Evolutionary conservation across 2,797 vertebrate species (phyloP), one percentile per base, ranked within the genome.

Genomic region (Masticophis lateralis): DNA sequence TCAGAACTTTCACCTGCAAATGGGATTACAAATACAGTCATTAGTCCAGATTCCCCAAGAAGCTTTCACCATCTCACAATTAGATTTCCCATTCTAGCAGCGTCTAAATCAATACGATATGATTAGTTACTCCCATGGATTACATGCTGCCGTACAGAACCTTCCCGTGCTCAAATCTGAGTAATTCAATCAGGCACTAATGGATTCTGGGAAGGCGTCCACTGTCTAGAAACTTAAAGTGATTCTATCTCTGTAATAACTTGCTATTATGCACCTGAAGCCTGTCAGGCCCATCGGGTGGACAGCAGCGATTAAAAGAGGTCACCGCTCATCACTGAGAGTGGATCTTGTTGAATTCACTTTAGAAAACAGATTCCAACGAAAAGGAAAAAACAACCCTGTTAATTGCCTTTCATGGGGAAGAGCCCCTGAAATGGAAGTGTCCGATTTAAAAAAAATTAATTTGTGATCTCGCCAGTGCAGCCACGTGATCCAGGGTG

Each of bases 161-260:
- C 97, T 98, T 97, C 97, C 97, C 97, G 97, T 96, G 92, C 97
- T 96, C 97, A 97, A 97, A 97, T 96, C 97, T 97, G 96, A 96
- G 97, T 98, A 98, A 98, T 98, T 98, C 98, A 98, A 98, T 97
- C 97, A 98, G 96, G 97, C 96, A 96, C 97, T 98, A 97, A 97
- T 97, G 97, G 97, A 97, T 97, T 97, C 97, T 97, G 97, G 97
- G 97, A 97, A 97, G 95, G 97, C 95, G 97, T 97, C 96, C 96
- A 97, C 97, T 96, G 97, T 97, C 96, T 96, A 97, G 96, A 98
- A 98, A 98, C 96, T 97, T 97, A 95, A 97, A 97, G 97, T 97
- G 96, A 96, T 97, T 97, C 96, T 96, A 86, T 95, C 96, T 97
- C 95, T 96, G 59, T 96, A 97, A 97, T 97, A 97, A 97, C 96